phyloP scores from a whole-genome alignment of 2,797 vertebrate species.

The Lacerta viridis region DNA sequence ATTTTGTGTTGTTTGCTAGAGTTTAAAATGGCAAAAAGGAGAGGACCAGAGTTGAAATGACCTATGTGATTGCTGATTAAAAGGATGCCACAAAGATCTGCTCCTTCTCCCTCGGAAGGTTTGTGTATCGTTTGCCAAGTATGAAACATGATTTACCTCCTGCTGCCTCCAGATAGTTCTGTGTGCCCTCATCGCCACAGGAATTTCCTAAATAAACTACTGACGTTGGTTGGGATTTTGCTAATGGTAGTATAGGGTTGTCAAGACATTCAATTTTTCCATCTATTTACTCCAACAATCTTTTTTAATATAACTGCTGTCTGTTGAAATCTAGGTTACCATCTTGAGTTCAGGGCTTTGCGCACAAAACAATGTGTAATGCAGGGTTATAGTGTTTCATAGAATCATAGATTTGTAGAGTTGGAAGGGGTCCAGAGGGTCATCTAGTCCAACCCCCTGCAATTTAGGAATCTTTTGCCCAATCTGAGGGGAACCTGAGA shows the following conservation, averaged over 20 bases:
- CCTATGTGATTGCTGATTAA: background rate
- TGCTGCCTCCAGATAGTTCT: constrained; percentile 17
- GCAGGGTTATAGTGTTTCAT: background rate
- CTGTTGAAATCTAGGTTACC: constrained; percentile 24
- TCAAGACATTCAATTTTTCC: constrained; percentile 32
- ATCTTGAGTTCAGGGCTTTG: background rate
- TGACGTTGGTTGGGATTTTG: constrained; percentile 4
- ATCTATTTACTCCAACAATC: constrained; percentile 10
- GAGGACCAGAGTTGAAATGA: background rate
- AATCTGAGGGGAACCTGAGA: too few relatives aligned
- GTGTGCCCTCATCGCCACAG: background rate
- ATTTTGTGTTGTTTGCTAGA: background rate
- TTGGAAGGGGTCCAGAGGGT: too few relatives aligned
- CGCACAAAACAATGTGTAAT: background rate
- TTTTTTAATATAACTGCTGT: constrained; percentile 16
- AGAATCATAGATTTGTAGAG: too few relatives aligned
- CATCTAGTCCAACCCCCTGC: too few relatives aligned
- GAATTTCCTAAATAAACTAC: constrained; percentile 43
- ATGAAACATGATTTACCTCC: constrained; percentile 11
- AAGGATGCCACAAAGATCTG: background rate
- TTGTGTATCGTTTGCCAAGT: background rate
- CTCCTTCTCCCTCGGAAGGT: background rate
- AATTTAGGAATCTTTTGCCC: too few relatives aligned
- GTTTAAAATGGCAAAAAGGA: background rate
- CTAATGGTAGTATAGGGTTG: constrained; percentile 17